phyloP scores from a whole-genome alignment of 2,113 vertebrate species.

The Alouatta palliata region DNA sequence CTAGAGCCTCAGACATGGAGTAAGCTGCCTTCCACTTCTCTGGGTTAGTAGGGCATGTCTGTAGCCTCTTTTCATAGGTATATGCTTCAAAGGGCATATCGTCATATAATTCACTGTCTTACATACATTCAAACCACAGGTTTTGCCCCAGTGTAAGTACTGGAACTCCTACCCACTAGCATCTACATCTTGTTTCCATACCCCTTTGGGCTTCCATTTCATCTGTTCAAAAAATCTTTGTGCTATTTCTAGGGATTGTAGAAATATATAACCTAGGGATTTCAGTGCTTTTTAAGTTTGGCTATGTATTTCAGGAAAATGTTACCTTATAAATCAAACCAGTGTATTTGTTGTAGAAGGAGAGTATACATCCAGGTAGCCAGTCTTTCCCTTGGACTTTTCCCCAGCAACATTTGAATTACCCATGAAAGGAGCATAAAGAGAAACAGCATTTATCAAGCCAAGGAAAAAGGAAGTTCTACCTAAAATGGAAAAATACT shows the following conservation, averaged over 20 bases:
- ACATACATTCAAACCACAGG: background rate
- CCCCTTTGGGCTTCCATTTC: background rate
- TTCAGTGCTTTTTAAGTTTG: background rate
- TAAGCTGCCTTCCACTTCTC: background rate
- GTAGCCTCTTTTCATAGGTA: background rate
- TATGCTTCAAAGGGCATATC: background rate
- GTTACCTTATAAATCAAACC: background rate
- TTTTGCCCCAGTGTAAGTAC: background rate
- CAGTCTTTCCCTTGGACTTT: background rate
- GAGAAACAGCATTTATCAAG: background rate
- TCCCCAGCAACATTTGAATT: background rate
- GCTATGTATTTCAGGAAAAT: background rate
- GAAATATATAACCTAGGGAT: no score
- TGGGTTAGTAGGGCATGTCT: background rate
- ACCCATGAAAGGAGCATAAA: no score
- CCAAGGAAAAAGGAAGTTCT: background rate
- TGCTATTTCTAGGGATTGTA: background rate
- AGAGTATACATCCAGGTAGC: background rate
- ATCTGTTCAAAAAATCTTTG: background rate
- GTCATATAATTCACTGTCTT: background rate
- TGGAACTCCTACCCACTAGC: background rate
- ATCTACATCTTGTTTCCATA: background rate
- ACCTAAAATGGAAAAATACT: slow-evolving; percentile 14
- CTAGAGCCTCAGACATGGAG: background rate
- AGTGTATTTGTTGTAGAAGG: background rate